A percentile compares a stretch with the other conserved stretches of the same genome.
Conservation (phyloP, 2,113 vertebrate genomes). For the Entomyzon cyanotis region DNA sequence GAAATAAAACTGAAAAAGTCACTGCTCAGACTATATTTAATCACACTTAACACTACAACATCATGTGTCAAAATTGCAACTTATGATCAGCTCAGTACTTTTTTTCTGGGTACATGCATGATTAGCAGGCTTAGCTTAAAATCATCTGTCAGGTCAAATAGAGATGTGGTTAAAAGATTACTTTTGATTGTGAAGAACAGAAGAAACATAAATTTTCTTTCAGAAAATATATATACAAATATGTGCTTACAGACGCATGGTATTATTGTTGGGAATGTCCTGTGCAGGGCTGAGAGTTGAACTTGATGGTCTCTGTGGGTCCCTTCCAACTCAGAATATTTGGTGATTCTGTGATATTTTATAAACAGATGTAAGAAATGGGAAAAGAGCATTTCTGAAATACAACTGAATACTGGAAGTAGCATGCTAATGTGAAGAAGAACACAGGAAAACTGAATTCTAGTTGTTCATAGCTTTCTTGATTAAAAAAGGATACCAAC, state of each 20-base stretch:
- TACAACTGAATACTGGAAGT: not conserved
- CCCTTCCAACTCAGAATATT: not conserved
- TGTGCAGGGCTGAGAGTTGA: not conserved
- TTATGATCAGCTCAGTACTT: not conserved
- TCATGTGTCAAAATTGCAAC: not conserved
- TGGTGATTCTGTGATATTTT: not conserved
- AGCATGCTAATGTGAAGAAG: not conserved
- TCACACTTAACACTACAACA: not conserved
- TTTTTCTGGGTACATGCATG: not conserved
- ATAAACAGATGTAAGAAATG: not conserved
- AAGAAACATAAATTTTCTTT: not conserved
- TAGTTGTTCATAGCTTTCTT: not conserved
- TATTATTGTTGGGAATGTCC: not conserved
- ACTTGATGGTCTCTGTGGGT: not conserved
- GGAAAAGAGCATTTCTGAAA: not conserved
- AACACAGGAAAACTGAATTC: not conserved
- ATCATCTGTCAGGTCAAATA: not conserved
- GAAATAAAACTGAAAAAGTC: slow-evolving; percentile 26
- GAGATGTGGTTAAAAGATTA: not conserved
- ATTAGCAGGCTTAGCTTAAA: not conserved
- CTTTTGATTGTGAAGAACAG: not conserved
- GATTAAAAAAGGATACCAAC: not conserved
- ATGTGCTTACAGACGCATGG: not conserved
- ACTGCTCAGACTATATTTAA: slow-evolving; percentile 23
- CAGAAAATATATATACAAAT: not conserved